A percentile compares a stretch with the other conserved stretches of the same genome.
phyloP scores from a whole-genome alignment of 1,140 invertebrate species.

The Sycophaga agraensis region DNA sequence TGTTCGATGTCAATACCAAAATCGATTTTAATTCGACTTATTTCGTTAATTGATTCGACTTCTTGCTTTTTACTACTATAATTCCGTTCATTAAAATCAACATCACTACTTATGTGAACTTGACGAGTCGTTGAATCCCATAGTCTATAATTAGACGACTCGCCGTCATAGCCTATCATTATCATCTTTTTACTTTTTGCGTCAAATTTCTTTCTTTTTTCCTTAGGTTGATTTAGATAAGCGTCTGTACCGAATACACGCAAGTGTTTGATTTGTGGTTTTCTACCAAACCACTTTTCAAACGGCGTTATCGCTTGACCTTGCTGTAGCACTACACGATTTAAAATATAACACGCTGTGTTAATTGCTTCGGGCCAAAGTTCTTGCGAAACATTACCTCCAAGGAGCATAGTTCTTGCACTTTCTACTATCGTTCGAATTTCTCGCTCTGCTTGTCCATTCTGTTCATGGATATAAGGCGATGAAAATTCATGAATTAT shows the following conservation, averaged over 20 bases:
- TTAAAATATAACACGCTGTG: no score
- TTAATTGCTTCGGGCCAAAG: no score
- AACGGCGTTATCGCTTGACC: background rate
- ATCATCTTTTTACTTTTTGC: no score
- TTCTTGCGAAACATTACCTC: background rate
- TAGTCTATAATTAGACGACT: background rate
- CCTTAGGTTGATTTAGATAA: background rate
- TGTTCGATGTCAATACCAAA: no score
- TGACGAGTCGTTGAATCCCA: background rate
- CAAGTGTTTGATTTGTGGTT: background rate
- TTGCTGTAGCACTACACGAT: background rate
- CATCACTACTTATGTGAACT: background rate
- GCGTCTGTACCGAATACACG: background rate
- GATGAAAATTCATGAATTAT: background rate
- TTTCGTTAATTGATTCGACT: background rate
- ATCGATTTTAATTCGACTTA: background rate
- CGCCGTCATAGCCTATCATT: background rate
- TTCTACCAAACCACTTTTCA: conserved; percentile 34
- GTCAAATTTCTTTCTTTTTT: background rate
- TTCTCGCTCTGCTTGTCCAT: background rate
- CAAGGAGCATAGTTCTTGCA: background rate
- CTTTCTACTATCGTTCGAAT: background rate
- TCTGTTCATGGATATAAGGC: no score
- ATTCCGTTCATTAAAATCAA: background rate
- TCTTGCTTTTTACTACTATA: no score